Conservation (phyloP, 2,888 invertebrate species). For the Flabesymbios commensalis region DNA sequence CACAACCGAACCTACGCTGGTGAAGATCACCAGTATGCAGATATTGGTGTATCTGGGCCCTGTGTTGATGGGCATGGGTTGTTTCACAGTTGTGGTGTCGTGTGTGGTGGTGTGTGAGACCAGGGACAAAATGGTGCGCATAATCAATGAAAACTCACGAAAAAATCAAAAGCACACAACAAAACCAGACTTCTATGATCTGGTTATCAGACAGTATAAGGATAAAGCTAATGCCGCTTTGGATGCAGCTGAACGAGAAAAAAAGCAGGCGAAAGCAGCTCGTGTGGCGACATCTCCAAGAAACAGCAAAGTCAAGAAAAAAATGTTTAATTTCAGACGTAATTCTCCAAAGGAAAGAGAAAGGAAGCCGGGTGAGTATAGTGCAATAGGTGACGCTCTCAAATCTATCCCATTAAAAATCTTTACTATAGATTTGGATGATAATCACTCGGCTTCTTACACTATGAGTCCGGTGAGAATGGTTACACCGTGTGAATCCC, state of each 20-base stretch:
- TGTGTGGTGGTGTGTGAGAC: constrained; percentile 99
- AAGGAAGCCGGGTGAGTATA: neutral
- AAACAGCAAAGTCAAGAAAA: neutral
- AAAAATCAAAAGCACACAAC: constrained; percentile 21
- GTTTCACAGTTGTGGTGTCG: constrained; percentile 95
- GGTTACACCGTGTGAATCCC: no score
- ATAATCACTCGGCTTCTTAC: neutral
- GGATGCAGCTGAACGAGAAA: neutral
- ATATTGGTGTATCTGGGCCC: constrained; percentile 91
- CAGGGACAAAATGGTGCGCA: constrained; percentile 87
- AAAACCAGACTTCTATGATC: constrained; percentile 43
- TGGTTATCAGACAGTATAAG: constrained; percentile 39
- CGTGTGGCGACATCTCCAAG: neutral
- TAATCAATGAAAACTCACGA: constrained; percentile 69
- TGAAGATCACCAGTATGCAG: neutral
- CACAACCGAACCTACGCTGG: neutral
- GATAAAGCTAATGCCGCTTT: neutral
- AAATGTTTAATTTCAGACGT: neutral
- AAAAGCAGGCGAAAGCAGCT: neutral
- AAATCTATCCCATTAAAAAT: neutral
- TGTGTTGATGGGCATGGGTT: constrained; percentile 95
- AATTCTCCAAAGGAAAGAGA: neutral
- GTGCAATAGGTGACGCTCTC: neutral
- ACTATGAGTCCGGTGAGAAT: no score
- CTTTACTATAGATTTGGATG: neutral